phyloP scores from a whole-genome alignment of 2,888 invertebrate species.

The Lysandra coridon region DNA sequence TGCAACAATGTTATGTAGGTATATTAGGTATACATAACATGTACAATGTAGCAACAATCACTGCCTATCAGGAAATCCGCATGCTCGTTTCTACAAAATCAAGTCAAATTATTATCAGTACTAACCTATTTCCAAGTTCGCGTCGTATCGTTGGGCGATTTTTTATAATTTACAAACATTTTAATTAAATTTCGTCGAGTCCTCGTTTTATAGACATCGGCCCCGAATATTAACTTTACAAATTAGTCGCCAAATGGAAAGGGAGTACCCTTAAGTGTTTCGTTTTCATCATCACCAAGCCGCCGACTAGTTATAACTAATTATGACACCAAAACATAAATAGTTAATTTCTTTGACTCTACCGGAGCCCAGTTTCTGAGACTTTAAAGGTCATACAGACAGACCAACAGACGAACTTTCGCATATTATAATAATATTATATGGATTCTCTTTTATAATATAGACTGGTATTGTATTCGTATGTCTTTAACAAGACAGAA shows the following conservation, averaged over 20 bases:
- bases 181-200: background rate
- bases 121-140: background rate
- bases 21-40: too few species aligned
- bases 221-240: background rate
- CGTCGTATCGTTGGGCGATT: background rate
- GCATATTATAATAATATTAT: too few species aligned
- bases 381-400: too few species aligned
- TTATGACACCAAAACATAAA: too few species aligned
- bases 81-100: background rate
- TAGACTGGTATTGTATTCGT: too few species aligned
- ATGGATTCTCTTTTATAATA: too few species aligned
- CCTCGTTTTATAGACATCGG: background rate
- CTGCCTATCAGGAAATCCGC: background rate
- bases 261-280: background rate
- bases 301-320: background rate
- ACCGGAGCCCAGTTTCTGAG: too few species aligned
- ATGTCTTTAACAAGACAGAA: too few species aligned
- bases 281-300: background rate
- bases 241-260: background rate
- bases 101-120: background rate
- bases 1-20: too few species aligned
- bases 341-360: too few species aligned
- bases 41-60: background rate
- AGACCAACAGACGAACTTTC: too few species aligned
- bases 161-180: constrained; percentile 7